Percentiles rank a stretch among this genome's conserved stretches.
Conservation (phyloP, 1,140 invertebrate genomes). For the Cryptotermes secundus region DNA sequence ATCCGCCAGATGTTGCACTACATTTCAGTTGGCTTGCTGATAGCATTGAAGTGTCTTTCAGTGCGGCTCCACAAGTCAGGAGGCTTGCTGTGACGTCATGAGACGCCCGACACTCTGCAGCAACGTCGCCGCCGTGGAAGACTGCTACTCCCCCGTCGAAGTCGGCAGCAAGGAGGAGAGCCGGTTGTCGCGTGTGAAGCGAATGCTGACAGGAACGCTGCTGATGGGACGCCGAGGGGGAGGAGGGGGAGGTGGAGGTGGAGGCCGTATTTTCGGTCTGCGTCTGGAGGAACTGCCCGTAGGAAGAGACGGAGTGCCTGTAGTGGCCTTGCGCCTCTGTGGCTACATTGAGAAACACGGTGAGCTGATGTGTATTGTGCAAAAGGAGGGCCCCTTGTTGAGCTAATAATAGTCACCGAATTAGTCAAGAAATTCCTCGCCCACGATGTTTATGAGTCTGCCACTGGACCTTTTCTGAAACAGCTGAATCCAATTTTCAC, state of each 20-base stretch:
- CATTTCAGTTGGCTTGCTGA: too few species aligned
- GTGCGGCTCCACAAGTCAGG: neutral
- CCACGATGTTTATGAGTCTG: too few species aligned
- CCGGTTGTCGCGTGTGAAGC: constrained; percentile 49
- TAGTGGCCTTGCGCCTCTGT: neutral
- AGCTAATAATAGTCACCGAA: too few species aligned
- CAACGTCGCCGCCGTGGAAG: neutral
- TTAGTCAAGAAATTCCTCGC: too few species aligned
- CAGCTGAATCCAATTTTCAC: too few species aligned
- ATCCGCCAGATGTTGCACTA: too few species aligned
- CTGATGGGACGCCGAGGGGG: constrained; percentile 39
- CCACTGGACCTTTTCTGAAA: too few species aligned
- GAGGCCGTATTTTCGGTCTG: neutral
- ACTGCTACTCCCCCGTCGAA: constrained; percentile 19
- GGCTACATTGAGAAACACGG: constrained; percentile 28
- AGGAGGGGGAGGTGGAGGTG: neutral
- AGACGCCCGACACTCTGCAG: constrained; percentile 26
- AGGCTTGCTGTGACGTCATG: constrained; percentile 26
- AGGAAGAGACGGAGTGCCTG: constrained; percentile 21
- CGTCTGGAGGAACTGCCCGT: constrained; percentile 9
- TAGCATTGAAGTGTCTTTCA: neutral
- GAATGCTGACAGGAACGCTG: constrained; percentile 48
- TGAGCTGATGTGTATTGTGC: neutral
- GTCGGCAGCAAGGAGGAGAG: constrained; percentile 23
- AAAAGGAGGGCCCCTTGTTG: too few species aligned